These are phyloP conservation scores for Fragum fragum DNA, from an alignment of 2,888 invertebrate genomes.

Conservation along the genomic window DNA sequence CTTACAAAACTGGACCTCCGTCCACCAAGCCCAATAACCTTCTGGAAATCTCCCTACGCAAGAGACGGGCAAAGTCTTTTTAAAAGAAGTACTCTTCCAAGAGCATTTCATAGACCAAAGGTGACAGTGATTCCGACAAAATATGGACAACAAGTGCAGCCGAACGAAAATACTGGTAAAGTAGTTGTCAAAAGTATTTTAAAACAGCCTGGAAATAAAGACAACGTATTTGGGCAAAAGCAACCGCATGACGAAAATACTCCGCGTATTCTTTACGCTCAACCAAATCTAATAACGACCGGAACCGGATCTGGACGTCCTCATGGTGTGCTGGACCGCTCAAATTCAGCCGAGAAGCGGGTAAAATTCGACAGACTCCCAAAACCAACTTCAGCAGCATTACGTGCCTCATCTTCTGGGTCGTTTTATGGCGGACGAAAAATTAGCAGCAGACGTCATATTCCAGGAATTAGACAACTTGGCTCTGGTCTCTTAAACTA, in stretches of 20 bases:
- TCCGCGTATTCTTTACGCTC: neutral
- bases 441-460: neutral
- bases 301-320: constrained; percentile 51
- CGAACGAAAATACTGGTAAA: neutral
- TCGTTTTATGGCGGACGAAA: neutral
- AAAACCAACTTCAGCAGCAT: neutral
- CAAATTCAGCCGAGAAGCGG: constrained; percentile 44
- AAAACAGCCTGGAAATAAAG: constrained; percentile 24
- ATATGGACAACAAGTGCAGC: neutral
- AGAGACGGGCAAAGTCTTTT: constrained; percentile 25
- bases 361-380: constrained; percentile 49
- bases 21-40: constrained; percentile 32
- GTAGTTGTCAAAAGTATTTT: constrained; percentile 40
- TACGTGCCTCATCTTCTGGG: neutral
- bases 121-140: neutral
- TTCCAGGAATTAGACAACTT: neutral
- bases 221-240: neutral
- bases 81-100: neutral
- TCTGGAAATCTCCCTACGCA: constrained; percentile 49
- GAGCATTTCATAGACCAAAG: neutral
- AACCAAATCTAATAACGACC: constrained; percentile 50
- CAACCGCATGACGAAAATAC: neutral
- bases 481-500: constrained; percentile 14
- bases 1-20: neutral
- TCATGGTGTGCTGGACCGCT: constrained; percentile 34